Conservation (phyloP, 2,797 vertebrate species). For the Enteromius viviparus region DNA sequence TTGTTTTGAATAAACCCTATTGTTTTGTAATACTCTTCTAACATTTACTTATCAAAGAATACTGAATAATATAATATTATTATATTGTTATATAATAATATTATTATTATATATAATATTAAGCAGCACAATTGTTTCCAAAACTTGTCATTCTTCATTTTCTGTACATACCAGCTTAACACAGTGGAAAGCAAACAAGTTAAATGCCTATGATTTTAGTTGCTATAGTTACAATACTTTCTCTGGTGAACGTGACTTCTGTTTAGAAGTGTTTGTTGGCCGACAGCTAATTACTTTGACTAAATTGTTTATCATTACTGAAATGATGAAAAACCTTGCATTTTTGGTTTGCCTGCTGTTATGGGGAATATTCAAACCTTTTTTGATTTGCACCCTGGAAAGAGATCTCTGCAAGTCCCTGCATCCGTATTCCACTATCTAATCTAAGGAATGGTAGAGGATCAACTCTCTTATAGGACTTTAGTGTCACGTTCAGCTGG, state of each 20-base stretch:
- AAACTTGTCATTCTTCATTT: not conserved
- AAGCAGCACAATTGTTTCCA: not conserved
- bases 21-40: not conserved
- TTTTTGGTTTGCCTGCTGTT: slow-evolving; percentile 1
- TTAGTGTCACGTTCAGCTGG: too few relatives aligned
- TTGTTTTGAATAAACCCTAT: too few relatives aligned
- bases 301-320: not conserved
- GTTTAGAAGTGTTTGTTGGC: slow-evolving; percentile 3
- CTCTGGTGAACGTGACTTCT: not conserved
- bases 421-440: not conserved
- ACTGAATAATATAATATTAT: too few relatives aligned
- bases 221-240: not conserved
- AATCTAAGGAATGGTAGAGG: not conserved
- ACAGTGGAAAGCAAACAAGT: not conserved
- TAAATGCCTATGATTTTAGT: not conserved
- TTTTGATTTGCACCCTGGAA: not conserved
- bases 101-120: too few relatives aligned
- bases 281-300: not conserved
- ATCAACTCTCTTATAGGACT: not conserved
- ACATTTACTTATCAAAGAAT: too few relatives aligned
- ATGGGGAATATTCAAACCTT: not conserved
- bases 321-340: not conserved
- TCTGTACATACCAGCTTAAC: not conserved
- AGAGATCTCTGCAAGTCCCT: not conserved
- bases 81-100: too few relatives aligned